These are phyloP conservation scores for Catagonus wagneri DNA, from an alignment of 2,113 vertebrate genomes.

Conservation along the genomic window DNA sequence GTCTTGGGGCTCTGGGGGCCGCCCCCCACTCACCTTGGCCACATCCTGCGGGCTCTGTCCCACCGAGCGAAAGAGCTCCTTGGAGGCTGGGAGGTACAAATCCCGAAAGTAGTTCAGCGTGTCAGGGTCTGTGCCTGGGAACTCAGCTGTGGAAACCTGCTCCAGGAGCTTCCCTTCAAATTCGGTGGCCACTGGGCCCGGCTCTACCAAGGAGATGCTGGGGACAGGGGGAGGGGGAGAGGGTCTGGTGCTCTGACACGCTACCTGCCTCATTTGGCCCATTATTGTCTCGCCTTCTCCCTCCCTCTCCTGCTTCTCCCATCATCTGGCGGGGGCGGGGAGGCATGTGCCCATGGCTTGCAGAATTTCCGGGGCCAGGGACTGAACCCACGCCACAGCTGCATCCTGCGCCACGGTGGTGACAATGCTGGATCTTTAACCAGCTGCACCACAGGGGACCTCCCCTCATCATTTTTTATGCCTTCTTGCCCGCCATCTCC, in stretches of 20 bases:
- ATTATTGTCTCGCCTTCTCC: not conserved
- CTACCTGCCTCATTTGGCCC: not conserved
- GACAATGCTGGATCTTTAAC: too few relatives aligned
- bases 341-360: too few relatives aligned
- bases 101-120: conserved; percentile 89
- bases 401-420: too few relatives aligned
- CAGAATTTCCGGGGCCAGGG: too few relatives aligned
- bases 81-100: conserved; percentile 89
- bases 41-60: conserved; percentile 89
- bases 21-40: conserved; percentile 85
- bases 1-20: not conserved
- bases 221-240: conserved; percentile 71
- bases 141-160: conserved; percentile 84
- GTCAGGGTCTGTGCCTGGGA: conserved; percentile 85
- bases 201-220: conserved; percentile 91
- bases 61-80: conserved; percentile 86
- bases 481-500: too few relatives aligned
- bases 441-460: too few relatives aligned
- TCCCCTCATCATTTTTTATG: not conserved
- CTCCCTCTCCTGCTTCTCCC: not conserved
- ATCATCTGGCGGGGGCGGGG: not conserved
- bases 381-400: too few relatives aligned
- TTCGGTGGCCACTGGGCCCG: conserved; percentile 89
- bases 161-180: conserved; percentile 91
- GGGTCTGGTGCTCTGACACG: not conserved